Conservation (phyloP, 2,888 invertebrate species). For the Thereva unica region DNA sequence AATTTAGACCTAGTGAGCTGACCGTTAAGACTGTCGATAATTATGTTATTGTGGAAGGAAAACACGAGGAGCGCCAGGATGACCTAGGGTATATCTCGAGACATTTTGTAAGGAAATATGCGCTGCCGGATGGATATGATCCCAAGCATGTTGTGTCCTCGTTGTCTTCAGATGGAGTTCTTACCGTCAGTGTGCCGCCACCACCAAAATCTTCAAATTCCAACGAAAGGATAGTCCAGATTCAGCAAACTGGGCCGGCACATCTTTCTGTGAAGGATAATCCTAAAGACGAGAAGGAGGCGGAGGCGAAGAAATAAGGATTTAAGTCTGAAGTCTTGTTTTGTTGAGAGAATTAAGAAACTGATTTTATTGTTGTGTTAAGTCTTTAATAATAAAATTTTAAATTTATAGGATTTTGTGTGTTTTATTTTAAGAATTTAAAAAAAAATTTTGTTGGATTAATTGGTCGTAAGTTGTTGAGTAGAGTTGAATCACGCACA, state of each 20-base stretch:
- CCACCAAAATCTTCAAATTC: slow-evolving; percentile 49
- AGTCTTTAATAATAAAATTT: too few relatives aligned
- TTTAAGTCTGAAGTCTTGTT: too few relatives aligned
- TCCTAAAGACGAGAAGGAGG: slow-evolving; percentile 44
- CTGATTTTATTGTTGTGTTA: too few relatives aligned
- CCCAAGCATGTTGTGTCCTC: slow-evolving; percentile 73
- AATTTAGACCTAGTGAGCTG: slow-evolving; percentile 79
- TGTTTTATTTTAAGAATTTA: too few relatives aligned
- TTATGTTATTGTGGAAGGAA: slow-evolving; percentile 73
- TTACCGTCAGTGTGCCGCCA: slow-evolving; percentile 70
- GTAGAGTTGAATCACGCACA: too few relatives aligned
- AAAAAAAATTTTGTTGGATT: too few relatives aligned
- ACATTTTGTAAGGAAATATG: slow-evolving; percentile 75
- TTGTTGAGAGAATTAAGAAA: too few relatives aligned
- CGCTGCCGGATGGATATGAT: slow-evolving; percentile 76
- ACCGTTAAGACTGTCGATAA: slow-evolving; percentile 76
- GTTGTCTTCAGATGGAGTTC: slow-evolving; percentile 75
- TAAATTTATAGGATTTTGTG: too few relatives aligned
- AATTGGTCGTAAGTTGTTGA: too few relatives aligned
- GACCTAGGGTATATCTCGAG: slow-evolving; percentile 76
- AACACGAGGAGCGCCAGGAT: slow-evolving; percentile 75
- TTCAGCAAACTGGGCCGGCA: slow-evolving; percentile 66
- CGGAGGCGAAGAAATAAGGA: too few relatives aligned
- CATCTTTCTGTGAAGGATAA: slow-evolving; percentile 61
- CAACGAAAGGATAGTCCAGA: slow-evolving; percentile 64